Conservation (phyloP, 2,797 vertebrate genomes). For the Nyctibius grandis region DNA sequence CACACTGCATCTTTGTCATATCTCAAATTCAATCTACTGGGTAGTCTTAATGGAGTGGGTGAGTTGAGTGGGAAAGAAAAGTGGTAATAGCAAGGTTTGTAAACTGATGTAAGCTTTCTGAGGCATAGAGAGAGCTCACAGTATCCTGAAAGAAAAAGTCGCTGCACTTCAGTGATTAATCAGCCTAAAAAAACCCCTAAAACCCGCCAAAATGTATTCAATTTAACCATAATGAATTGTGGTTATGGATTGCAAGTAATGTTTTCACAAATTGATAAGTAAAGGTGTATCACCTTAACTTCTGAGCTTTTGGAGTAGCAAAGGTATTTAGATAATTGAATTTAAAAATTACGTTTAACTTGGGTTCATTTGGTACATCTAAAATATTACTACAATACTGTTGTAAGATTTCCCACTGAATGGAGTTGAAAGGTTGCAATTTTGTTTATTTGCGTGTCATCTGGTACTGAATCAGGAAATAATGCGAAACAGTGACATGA, state of each 20-base stretch:
- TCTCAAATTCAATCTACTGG: background rate
- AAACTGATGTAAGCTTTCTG: background rate
- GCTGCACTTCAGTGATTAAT: background rate
- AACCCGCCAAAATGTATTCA: background rate
- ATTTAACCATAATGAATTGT: background rate
- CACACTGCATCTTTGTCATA: background rate
- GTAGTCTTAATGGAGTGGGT: background rate
- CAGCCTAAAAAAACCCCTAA: background rate
- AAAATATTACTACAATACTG: background rate
- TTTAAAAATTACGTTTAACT: background rate
- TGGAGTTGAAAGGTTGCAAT: background rate
- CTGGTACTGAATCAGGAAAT: background rate
- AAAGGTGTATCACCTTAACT: background rate
- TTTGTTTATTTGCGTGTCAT: background rate
- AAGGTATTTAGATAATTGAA: background rate
- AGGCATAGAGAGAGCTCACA: background rate
- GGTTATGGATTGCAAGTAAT: background rate
- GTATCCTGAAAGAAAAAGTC: background rate
- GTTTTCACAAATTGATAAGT: background rate
- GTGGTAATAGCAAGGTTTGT: background rate
- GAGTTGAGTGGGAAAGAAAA: background rate
- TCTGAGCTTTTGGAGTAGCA: background rate
- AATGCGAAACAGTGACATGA: background rate
- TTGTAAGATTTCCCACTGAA: background rate
- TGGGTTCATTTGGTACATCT: background rate